These are phyloP conservation scores for Sphenopsis melanotis DNA, from an alignment of 2,797 vertebrate species.

Conservation along the genomic window DNA sequence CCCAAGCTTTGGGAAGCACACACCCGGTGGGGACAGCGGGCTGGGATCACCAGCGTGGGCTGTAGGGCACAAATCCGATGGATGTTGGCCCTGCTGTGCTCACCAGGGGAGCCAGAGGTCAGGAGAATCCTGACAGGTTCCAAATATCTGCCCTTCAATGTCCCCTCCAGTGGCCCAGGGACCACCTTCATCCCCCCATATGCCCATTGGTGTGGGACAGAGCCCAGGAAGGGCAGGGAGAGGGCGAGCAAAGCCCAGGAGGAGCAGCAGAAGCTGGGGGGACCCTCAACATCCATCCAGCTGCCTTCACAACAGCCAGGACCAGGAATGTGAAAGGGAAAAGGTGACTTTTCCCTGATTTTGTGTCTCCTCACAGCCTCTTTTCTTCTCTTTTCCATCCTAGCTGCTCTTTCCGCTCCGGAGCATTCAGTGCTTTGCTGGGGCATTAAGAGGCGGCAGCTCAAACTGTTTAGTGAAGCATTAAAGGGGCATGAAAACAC, in stretches of 20 bases:
- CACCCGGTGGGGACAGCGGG: accelerated
- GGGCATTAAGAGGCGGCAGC: slow-evolving; percentile 50
- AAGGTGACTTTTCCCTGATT: not conserved
- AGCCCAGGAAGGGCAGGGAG: not conserved
- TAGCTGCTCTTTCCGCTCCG: slow-evolving; percentile 42
- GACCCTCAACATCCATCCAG: not conserved
- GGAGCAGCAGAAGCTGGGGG: not conserved
- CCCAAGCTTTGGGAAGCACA: not conserved
- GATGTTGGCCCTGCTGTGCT: accelerated
- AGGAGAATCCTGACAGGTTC: not conserved
- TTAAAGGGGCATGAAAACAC: slow-evolving; percentile 58
- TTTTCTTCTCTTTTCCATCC: not conserved
- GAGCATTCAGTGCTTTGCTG: not conserved
- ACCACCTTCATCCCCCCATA: accelerated
- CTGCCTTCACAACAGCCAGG: not conserved
- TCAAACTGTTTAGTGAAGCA: slow-evolving; percentile 54
- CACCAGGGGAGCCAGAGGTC: not conserved
- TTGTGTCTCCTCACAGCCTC: not conserved
- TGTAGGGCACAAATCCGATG: accelerated
- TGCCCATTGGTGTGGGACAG: accelerated
- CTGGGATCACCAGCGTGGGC: accelerated
- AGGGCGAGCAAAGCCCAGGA: accelerated
- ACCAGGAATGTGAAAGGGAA: not conserved
- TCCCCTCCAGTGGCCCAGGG: not conserved
- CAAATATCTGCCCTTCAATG: accelerated